Evolutionary conservation across 2,113 vertebrate genomes (phyloP).

Genomic region (Pterocles burchelli): DNA sequence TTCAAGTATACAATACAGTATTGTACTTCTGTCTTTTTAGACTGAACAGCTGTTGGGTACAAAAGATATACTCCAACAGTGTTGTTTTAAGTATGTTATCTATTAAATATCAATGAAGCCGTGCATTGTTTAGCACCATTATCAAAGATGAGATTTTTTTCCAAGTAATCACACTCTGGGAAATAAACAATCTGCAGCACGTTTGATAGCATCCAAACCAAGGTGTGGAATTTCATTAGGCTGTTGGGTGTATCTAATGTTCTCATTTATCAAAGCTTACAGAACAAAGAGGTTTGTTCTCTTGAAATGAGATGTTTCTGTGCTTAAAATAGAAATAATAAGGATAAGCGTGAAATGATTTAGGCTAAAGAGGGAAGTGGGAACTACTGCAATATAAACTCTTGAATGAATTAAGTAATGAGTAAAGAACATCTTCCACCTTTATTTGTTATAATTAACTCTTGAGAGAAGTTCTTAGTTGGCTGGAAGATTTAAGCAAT

Average conservation of each 20-base stretch:
- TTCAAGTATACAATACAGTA: constrained; percentile 58
- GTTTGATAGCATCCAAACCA: constrained; percentile 25
- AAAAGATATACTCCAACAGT: constrained; percentile 39
- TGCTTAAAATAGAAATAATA: constrained; percentile 9
- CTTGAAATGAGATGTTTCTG: neutral
- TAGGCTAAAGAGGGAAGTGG: neutral
- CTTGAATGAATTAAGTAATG: neutral
- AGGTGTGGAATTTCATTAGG: constrained; percentile 53
- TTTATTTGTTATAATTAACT: neutral
- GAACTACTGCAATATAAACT: neutral
- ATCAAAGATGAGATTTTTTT: constrained; percentile 37
- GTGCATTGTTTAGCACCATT: constrained; percentile 36
- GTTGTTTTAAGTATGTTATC: constrained; percentile 62
- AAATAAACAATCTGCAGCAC: constrained; percentile 58
- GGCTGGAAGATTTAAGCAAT: neutral
- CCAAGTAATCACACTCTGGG: constrained; percentile 36
- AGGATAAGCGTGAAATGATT: neutral
- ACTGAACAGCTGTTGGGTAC: constrained; percentile 65
- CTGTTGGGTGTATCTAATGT: neutral
- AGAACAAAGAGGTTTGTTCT: neutral
- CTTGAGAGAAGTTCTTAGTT: neutral
- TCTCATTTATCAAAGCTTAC: constrained; percentile 57
- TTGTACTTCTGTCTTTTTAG: constrained; percentile 67
- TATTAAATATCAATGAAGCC: constrained; percentile 72
- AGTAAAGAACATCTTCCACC: neutral